Evolutionary conservation across 2,113 vertebrate genomes (phyloP), one percentile per base, ranked within the genome.

Genomic region (Limanda limanda): DNA sequence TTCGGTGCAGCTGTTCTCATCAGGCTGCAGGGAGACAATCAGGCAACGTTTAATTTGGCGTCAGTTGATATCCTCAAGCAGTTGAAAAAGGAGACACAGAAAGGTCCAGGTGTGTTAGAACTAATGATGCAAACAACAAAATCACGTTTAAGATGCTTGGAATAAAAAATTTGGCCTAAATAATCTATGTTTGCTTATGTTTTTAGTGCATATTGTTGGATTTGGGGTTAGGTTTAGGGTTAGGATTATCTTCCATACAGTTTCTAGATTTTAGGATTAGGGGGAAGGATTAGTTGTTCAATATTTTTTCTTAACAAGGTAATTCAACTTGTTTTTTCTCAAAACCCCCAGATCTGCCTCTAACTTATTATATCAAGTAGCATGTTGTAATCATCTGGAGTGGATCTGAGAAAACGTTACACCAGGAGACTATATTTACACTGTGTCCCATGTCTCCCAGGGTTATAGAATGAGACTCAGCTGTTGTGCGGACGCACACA

Each of bases 1-100:
- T 90, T 77, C 42, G 62, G 18, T 76, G 81, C 79, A 76, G 89
- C 86, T 89, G 70, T 51, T 86, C 79, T 90, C 85, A 84, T 90
- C 73, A 90, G 65, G 80, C 79, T 58, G 82, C 47, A 68, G 73
- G 77, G 83, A 79, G 74, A 78, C 83, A 89, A 88, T 86, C 81
- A 88, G 82, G 37, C 68, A 62, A 60, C 24, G 56, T 80, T 88
- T 79, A 72, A 88, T 85, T 90, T 89, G 62, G 73, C 71, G 63
- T 65, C 68, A 77, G 68, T 85, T 74, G 78, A 78, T 85, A 64
- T n/a, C 70, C 42, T 73, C 51, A 75, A 63, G 55, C 27, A 59
- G 21, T 60, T 74, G 31, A 67, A n/a, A 71, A 42, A 57, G 71
- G 76, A 69, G 51, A 71, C 23, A 11, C 2, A 56, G 61, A 73